phyloP scores from a whole-genome alignment of 2,797 vertebrate species.

The Myripristis jacobus region DNA sequence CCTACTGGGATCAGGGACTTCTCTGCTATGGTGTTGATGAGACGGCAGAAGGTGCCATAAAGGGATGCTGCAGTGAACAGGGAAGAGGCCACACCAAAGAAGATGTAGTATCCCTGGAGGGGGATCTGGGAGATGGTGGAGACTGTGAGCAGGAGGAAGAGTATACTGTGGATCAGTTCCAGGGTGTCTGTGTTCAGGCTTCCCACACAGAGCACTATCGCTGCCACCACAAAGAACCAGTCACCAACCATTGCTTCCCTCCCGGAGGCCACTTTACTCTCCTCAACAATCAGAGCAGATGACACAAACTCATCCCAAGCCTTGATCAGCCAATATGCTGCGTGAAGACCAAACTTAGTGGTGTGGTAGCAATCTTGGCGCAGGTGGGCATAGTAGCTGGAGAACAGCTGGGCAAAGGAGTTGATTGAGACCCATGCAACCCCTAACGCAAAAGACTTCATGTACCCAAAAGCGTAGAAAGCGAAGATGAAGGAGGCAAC shows the following conservation, averaged over 20 bases:
- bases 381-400: constrained; percentile 89
- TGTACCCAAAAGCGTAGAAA: constrained; percentile 89
- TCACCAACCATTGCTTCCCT: constrained; percentile 85
- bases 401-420: constrained; percentile 84
- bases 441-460: constrained; percentile 83
- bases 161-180: constrained; percentile 86
- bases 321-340: constrained; percentile 88
- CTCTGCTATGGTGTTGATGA: constrained; percentile 91
- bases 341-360: constrained; percentile 89
- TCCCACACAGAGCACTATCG: constrained; percentile 82
- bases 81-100: constrained; percentile 86
- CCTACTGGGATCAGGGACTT: constrained; percentile 88
- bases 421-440: constrained; percentile 87
- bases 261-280: constrained; percentile 48
- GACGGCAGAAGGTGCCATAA: constrained; percentile 87
- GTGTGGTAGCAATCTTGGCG: constrained; percentile 87
- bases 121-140: constrained; percentile 88
- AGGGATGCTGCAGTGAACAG: constrained; percentile 83
- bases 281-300: constrained; percentile 59
- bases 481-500: constrained; percentile 87
- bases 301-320: constrained; percentile 89
- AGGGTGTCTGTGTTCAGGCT: constrained; percentile 86
- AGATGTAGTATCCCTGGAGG: constrained; percentile 72
- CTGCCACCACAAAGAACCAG: constrained; percentile 89
- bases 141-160: constrained; percentile 85